A percentile compares a stretch with the other conserved stretches of the same genome.
Evolutionary conservation across 2,888 invertebrate genomes (phyloP).

Genomic region (Protophormia terraenovae): DNA sequence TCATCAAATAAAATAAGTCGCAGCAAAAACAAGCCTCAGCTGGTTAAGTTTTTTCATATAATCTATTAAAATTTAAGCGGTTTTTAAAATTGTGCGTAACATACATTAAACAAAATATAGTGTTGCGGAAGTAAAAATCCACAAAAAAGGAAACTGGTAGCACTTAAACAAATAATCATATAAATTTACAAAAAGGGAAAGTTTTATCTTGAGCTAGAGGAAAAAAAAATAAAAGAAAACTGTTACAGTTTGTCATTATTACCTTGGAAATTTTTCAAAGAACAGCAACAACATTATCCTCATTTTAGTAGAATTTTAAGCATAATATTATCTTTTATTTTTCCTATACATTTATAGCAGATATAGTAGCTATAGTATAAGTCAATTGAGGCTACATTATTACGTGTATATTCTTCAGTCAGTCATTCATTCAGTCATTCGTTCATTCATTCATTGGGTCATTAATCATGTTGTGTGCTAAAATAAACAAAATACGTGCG

Average conservation of each 20-base stretch:
- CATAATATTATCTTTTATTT: slow-evolving; percentile 3
- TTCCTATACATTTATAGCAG: neutral
- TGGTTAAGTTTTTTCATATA: slow-evolving; percentile 24
- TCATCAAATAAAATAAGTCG: slow-evolving; percentile 17
- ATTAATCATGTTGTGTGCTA: slow-evolving; percentile 76
- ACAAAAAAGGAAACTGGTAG: neutral
- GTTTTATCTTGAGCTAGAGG: neutral
- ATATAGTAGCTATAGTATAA: neutral
- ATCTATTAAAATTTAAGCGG: slow-evolving; percentile 34
- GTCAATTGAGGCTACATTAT: slow-evolving; percentile 7
- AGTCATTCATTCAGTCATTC: neutral
- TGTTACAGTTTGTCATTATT: neutral
- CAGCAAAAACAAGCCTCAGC: slow-evolving; percentile 44
- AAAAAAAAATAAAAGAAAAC: neutral
- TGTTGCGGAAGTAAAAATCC: neutral
- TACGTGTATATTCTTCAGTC: slow-evolving; percentile 16
- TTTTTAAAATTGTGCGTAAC: slow-evolving; percentile 43
- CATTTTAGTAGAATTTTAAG: slow-evolving; percentile 8
- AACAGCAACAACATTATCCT: slow-evolving; percentile 1
- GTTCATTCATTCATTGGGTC: slow-evolving; percentile 71
- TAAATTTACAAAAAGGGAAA: neutral
- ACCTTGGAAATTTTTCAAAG: neutral
- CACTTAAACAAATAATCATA: slow-evolving; percentile 17
- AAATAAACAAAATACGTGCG: slow-evolving; percentile 68
- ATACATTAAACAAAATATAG: neutral